Conservation (phyloP, 1,140 invertebrate genomes). For the Lasaia peninsularis region DNA sequence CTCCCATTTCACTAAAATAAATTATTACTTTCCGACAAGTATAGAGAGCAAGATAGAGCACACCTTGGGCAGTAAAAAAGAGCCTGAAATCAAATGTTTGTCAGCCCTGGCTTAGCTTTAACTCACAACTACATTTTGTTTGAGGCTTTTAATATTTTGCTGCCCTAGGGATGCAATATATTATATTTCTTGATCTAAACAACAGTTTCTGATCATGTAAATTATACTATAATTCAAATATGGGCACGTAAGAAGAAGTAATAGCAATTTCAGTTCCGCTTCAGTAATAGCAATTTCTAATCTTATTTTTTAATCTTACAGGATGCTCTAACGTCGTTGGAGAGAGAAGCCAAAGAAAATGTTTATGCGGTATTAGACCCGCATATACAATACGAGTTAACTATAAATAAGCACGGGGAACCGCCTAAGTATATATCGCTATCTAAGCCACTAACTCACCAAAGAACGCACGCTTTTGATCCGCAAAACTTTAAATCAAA, state of each 20-base stretch:
- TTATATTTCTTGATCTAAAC: too few species aligned
- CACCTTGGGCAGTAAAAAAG: too few species aligned
- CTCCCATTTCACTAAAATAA: too few species aligned
- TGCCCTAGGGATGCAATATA: too few species aligned
- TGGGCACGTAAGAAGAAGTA: too few species aligned
- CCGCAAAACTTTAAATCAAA: conserved; percentile 47
- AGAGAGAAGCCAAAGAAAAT: conserved; percentile 75
- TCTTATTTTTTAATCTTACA: conserved; percentile 31
- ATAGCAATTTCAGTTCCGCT: not conserved
- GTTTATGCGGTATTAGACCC: conserved; percentile 75
- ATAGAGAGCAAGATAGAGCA: too few species aligned
- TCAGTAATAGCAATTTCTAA: conserved; percentile 5
- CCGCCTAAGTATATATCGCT: conserved; percentile 74
- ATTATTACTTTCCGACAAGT: too few species aligned
- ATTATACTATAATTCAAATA: too few species aligned
- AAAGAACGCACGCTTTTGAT: conserved; percentile 68
- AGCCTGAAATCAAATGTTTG: too few species aligned
- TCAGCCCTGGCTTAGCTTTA: too few species aligned
- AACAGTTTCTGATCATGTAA: too few species aligned
- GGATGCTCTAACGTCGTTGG: conserved; percentile 63
- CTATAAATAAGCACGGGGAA: conserved; percentile 72
- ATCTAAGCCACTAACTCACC: conserved; percentile 70
- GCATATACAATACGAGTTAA: conserved; percentile 76
- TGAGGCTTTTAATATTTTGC: not conserved
- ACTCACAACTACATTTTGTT: too few species aligned